Conservation (phyloP, 1,140 invertebrate species). For the Drosophila aff. region DNA sequence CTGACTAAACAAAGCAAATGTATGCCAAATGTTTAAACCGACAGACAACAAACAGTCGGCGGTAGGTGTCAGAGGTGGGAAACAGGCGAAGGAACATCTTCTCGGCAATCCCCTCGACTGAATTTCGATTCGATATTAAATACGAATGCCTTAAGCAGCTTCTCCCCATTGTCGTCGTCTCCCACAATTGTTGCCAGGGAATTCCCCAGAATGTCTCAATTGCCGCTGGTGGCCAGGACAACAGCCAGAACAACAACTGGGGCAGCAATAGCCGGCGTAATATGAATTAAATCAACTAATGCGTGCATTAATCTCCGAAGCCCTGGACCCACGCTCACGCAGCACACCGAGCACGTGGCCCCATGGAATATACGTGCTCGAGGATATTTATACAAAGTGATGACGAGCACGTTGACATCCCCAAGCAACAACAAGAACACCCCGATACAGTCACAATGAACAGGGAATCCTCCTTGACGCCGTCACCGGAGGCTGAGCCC, state of each 20-base stretch:
- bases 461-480: constrained; percentile 12
- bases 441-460: constrained; percentile 41
- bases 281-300: constrained; percentile 85
- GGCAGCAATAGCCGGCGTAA: constrained; percentile 45
- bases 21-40: constrained; percentile 55
- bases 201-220: constrained; percentile 83
- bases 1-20: constrained; percentile 47
- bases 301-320: constrained; percentile 84
- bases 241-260: constrained; percentile 8
- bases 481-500: constrained; percentile 27
- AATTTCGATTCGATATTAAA: constrained; percentile 43
- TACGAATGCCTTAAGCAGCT: constrained; percentile 39
- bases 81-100: background rate
- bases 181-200: constrained; percentile 54
- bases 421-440: constrained; percentile 3
- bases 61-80: constrained; percentile 25
- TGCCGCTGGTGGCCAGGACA: constrained; percentile 62
- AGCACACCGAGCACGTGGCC: constrained; percentile 75
- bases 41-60: constrained; percentile 20
- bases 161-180: background rate
- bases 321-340: constrained; percentile 54
- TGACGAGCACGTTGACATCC: constrained; percentile 69
- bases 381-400: constrained; percentile 84
- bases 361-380: constrained; percentile 79
- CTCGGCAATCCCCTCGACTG: background rate